Conservation (phyloP, 2,113 vertebrate species). For the Falco punctatus region DNA sequence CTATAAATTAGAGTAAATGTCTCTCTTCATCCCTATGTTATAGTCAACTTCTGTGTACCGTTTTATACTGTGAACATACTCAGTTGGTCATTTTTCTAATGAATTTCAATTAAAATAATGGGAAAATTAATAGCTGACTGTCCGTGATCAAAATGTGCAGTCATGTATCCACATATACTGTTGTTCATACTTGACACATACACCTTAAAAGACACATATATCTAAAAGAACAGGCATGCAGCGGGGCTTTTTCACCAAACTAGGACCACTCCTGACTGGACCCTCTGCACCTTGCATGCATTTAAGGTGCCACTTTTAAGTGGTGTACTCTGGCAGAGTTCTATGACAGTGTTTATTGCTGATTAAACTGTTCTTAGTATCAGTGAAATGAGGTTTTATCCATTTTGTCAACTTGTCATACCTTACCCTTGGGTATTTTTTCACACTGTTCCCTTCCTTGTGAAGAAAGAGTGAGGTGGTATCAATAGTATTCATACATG, state of each 20-base stretch:
- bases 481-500: accelerated
- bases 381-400: neutral
- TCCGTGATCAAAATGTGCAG: neutral
- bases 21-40: neutral
- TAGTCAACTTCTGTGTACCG: neutral
- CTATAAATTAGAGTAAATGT: neutral
- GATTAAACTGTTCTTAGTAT: neutral
- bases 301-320: neutral
- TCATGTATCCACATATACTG: neutral
- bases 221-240: neutral
- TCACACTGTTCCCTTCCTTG: neutral
- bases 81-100: neutral
- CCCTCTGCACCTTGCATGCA: neutral
- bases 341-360: neutral
- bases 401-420: neutral
- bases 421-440: neutral
- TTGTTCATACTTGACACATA: neutral
- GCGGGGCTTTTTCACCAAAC: neutral
- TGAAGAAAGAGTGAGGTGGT: neutral
- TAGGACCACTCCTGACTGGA: neutral
- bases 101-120: neutral
- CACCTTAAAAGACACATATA: neutral
- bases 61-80: neutral
- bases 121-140: neutral
- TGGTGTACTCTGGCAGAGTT: neutral